Evolutionary conservation across 37 sponge, comb jelly and placozoan species (phyloP), one percentile per base, ranked within the genome.

Genomic region (Haliclona indistincta): DNA sequence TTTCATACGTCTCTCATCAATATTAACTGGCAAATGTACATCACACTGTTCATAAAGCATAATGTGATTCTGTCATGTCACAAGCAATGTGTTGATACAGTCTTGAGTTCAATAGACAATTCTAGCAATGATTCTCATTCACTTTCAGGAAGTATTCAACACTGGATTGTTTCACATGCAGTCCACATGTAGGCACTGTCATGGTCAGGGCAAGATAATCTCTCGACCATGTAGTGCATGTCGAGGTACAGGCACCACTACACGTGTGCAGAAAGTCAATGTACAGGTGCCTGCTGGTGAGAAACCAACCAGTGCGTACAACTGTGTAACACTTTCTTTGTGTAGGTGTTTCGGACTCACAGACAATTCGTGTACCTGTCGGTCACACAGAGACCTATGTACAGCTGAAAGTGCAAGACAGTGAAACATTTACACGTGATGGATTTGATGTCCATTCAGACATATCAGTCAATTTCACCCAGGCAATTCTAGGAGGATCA

Each of bases 401-500:
- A 20, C 26, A 38, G 5, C 62, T 91, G 7, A 76, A 64, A 51
- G 91, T 95, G 33, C 28, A 47, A 45, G 70, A 74, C 19, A 93
- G 95, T 70, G 39, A 4, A 22, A 55, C 56, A 0, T 96, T 96
- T 74, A 43, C 62, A 33, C 29, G 97, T 54, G 88, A 96, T 72
- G 97, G 91, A 4, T 88, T 73, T 77, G 85, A 96, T 51, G 54
- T 96, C 22, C 88, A 96, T 79, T 86, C 95, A 10, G 75, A 83
- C 23, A 75, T 69, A 17, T 47, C 47, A 2, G 55, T 96, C 67
- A 89, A 78, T 51, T 89, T 91, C 81, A 90, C 88, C 28, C 88
- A 93, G 76, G 97, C 97, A 7, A 61, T 80, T 15, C 75, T 96
- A 0, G 97, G 97, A 53, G 97, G 97, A 19, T 82, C 84, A 44